Base-by-base conservation (phyloP, 2,113 vertebrate genomes). In the Pongo pygmaeus region DNA sequence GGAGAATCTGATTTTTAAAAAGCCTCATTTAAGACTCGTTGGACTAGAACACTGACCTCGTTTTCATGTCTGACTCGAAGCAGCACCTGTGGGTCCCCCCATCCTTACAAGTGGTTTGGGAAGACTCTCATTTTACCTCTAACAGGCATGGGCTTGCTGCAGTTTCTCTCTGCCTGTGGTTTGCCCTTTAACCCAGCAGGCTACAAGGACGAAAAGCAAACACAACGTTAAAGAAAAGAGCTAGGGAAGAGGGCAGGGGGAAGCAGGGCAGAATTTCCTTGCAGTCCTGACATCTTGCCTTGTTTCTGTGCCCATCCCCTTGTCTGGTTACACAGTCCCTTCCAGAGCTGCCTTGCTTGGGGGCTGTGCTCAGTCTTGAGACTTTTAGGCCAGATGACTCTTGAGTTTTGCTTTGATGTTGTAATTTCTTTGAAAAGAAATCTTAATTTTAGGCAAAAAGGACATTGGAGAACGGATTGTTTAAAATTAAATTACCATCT, bases 151-250 rank as follows among this genome's bases (percentile, higher is more conserved):
- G 48, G 32, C 59, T 96, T 97, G 91, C 96, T 94, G 0, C 87
- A 52, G 97, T 98, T 98, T 98, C 96, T 91, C 89, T 93, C 85
- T 98, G 98, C 93, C 95, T 98, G 97, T 96, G 94, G 96, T 98
- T 98, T 98, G 95, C 88, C 91, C 97, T 97, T 93, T 97, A 93
- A 96, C 93, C 50, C 75, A 20, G 84, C 95, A 43, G 94, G 78
- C 92, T 97, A 38, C 6, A 13, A 90, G 97, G 97, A 95, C 97
- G 92, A 93, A 98, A 98, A 98, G 95, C 93, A 98, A 98, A 96
- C 59, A 96, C 55, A 96, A 93, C n/a, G 59, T 94, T 98, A 74
- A 96, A 98, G 91, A 96, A 92, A 85, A 95, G 97, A 97, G 77
- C 95, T 35, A 22, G 43, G 81, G 88, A 84, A 92, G 70, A 91